These are phyloP conservation scores for Argyresthia goedartella DNA, from an alignment of 2,888 invertebrate species.

Conservation along the genomic window DNA sequence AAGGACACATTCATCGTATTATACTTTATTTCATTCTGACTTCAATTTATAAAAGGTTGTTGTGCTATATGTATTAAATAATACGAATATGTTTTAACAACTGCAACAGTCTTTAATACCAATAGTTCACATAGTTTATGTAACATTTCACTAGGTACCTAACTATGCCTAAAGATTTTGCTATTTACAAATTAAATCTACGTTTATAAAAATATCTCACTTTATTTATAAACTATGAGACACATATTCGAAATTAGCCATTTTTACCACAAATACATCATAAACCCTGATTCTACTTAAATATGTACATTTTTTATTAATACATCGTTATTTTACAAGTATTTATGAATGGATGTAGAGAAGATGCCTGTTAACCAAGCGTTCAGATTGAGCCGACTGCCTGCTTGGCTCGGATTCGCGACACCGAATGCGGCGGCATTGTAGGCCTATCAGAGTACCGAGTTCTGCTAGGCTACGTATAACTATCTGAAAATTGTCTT, in stretches of 20 bases:
- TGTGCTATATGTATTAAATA: neutral
- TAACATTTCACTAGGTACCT: constrained; percentile 4
- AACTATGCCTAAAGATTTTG: constrained; percentile 1
- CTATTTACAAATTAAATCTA: constrained; percentile 1
- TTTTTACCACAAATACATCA: constrained; percentile 1
- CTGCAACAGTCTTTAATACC: constrained; percentile 7
- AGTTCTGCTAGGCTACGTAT: neutral
- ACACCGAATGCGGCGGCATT: neutral
- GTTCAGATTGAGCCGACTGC: neutral
- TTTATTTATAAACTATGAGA: constrained; percentile 3
- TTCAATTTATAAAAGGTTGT: neutral
- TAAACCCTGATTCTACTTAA: neutral
- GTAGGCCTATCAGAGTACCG: neutral
- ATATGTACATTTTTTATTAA: neutral
- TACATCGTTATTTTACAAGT: neutral
- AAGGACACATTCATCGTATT: neutral
- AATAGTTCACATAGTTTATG: constrained; percentile 5
- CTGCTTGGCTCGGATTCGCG: neutral
- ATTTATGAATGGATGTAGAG: neutral
- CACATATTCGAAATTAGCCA: constrained; percentile 2
- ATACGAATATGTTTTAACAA: constrained; percentile 1
- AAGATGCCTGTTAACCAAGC: neutral
- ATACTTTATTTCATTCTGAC: neutral
- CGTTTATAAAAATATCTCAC: constrained; percentile 6
- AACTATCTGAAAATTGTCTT: neutral